Conservation (phyloP, 2,797 vertebrate genomes). For the Remorina albescens region DNA sequence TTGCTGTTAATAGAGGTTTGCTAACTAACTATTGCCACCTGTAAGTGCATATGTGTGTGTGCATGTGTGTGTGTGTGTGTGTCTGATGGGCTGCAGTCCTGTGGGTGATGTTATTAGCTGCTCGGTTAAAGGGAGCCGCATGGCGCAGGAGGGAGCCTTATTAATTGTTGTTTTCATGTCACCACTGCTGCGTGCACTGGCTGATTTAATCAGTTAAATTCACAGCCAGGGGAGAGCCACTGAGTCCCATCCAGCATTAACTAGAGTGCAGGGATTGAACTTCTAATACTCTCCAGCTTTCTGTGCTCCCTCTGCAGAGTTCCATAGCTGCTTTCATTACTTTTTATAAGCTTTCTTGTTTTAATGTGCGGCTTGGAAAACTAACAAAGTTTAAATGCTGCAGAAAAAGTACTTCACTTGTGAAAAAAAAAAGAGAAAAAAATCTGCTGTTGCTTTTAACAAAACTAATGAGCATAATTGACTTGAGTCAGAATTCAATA, state of each 20-base stretch:
- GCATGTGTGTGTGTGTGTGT: slow-evolving; percentile 56
- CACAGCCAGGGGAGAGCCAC: slow-evolving; percentile 84
- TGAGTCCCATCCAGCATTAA: slow-evolving; percentile 84
- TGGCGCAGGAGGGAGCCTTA: slow-evolving; percentile 86
- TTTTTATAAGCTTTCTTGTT: slow-evolving; percentile 79
- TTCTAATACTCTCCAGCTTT: slow-evolving; percentile 76
- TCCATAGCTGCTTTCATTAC: slow-evolving; percentile 75
- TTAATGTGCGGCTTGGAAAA: slow-evolving; percentile 75
- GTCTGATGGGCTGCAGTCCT: slow-evolving; percentile 81
- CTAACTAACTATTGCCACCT: slow-evolving; percentile 72
- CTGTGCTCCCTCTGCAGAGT: slow-evolving; percentile 73
- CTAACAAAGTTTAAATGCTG: slow-evolving; percentile 77
- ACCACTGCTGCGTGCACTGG: slow-evolving; percentile 85
- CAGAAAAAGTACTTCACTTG: slow-evolving; percentile 68
- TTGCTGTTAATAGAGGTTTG: slow-evolving; percentile 53
- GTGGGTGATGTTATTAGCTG: slow-evolving; percentile 91
- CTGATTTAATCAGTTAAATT: slow-evolving; percentile 94
- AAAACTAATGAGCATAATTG: slow-evolving; percentile 78
- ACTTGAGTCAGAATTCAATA: slow-evolving; percentile 57
- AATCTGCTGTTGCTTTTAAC: slow-evolving; percentile 66
- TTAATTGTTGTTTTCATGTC: slow-evolving; percentile 93
- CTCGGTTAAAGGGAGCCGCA: slow-evolving; percentile 87
- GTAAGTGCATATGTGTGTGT: slow-evolving; percentile 36
- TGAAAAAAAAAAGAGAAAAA: slow-evolving; percentile 27
- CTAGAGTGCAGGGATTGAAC: slow-evolving; percentile 79